Conservation (phyloP, 1,140 invertebrate species). For the Zaprionus vittiger region DNA sequence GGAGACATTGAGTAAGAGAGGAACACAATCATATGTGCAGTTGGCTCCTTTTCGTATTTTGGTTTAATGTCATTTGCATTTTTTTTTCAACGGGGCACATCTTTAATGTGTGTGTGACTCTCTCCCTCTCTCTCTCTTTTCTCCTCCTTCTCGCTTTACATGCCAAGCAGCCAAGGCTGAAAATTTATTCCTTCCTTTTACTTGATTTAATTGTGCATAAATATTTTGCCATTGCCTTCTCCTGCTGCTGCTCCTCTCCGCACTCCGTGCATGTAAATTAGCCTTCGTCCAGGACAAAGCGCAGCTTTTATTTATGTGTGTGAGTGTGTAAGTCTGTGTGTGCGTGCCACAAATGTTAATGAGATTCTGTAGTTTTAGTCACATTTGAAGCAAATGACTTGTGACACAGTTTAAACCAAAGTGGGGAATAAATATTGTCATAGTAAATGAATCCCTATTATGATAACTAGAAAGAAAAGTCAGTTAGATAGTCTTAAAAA, state of each 20-base stretch:
- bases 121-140: not conserved
- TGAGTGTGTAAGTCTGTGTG: slow-evolving; percentile 20
- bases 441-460: not conserved
- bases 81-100: slow-evolving; percentile 57
- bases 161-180: slow-evolving; percentile 10
- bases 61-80: slow-evolving; percentile 55
- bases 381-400: slow-evolving; percentile 26
- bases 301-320: slow-evolving; percentile 18
- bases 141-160: slow-evolving; percentile 16
- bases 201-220: slow-evolving; percentile 81
- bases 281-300: slow-evolving; percentile 32
- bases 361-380: slow-evolving; percentile 42
- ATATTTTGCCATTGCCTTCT: slow-evolving; percentile 68
- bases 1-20: not conserved
- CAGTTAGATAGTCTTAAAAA: not conserved
- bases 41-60: slow-evolving; percentile 40
- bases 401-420: not conserved
- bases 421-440: not conserved
- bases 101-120: slow-evolving; percentile 48
- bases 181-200: slow-evolving; percentile 74
- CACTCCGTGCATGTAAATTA: slow-evolving; percentile 67
- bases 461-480: not conserved
- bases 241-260: slow-evolving; percentile 19
- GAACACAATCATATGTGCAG: slow-evolving; percentile 37
- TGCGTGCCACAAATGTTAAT: slow-evolving; percentile 38